Evolutionary conservation across 1,140 invertebrate genomes (phyloP), one percentile per base, ranked within the genome.

Genomic region (Cyrtorhinus lividipennis): DNA sequence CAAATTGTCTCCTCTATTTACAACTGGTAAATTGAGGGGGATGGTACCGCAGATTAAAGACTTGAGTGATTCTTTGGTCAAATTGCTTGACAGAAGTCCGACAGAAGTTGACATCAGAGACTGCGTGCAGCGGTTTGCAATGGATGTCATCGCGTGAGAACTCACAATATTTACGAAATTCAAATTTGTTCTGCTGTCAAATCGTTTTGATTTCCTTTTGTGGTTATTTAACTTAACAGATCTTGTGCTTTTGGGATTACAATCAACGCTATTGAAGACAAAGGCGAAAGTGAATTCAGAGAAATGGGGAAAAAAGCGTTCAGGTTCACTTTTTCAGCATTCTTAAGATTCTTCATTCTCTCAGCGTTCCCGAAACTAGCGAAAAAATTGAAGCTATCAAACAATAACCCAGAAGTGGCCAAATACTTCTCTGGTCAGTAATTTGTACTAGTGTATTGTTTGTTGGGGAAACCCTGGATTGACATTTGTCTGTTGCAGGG

Each of bases 1-100:
- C 3, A 79, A 83, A 64, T 72, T 84, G 23, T 80, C 80, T 25
- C 80, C 81, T 2, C 78, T 78, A 0, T 86, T 86, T 66, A 83
- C 79, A 22, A 78, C 79, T 0, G 78, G 78, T 2, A 84, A 83
- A 70, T 53, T 68, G 2, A 66, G 65, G 24, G 25, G 22, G 1
- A 69, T 74, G 66, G 24, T 59, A 15, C 58, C 58, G 12, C 25
- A 26, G n/a, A 59, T 59, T n/a, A 30, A 27, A 2, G n/a, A 26
- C 10, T 26, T 59, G 24, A 15, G 25, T 2, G 27, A 59, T 1
- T 18, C 1, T 13, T 30, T 59, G 15, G 26, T 18, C 18, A 13
- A 30, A n/a, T 15, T 30, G 2, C 24, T 59, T 1, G 58, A 30
- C 1, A 8, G 38, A 30, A 18, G 38, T 59, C 27, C 58, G n/a